Conservation (phyloP, 2,888 invertebrate genomes). For the Allolobophora icterica region DNA sequence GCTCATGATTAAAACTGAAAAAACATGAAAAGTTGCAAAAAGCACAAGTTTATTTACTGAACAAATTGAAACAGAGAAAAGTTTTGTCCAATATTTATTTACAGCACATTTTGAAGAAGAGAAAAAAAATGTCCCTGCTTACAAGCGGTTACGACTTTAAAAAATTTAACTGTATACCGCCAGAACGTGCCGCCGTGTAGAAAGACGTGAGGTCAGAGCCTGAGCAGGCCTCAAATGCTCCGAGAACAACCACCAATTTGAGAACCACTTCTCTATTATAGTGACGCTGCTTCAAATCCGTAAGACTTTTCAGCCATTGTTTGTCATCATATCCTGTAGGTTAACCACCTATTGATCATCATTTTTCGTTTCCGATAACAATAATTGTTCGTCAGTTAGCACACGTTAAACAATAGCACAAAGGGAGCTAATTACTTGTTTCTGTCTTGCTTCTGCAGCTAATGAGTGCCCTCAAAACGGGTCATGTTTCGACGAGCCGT, state of each 20-base stretch:
- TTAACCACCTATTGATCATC: background rate
- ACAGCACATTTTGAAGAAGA: too few species aligned
- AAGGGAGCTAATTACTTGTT: background rate
- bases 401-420: background rate
- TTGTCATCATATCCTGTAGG: background rate
- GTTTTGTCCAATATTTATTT: too few species aligned
- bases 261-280: background rate
- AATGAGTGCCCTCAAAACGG: conserved; percentile 98
- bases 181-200: too few species aligned
- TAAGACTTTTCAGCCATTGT: background rate
- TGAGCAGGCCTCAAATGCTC: background rate
- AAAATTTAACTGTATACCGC: too few species aligned
- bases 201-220: too few species aligned
- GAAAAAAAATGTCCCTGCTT: too few species aligned
- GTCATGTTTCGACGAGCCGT: conserved; percentile 92
- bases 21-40: too few species aligned
- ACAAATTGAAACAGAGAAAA: too few species aligned
- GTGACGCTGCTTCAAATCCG: too few species aligned
- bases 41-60: too few species aligned
- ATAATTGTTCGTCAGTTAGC: background rate
- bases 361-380: background rate
- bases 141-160: too few species aligned
- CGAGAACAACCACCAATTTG: background rate
- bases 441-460: conserved; percentile 73
- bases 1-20: too few species aligned